A percentile compares a stretch with the other conserved stretches of the same genome.
These are phyloP conservation scores for Galerucella calmariensis DNA, from an alignment of 2,888 invertebrate species.

Conservation along the genomic window DNA sequence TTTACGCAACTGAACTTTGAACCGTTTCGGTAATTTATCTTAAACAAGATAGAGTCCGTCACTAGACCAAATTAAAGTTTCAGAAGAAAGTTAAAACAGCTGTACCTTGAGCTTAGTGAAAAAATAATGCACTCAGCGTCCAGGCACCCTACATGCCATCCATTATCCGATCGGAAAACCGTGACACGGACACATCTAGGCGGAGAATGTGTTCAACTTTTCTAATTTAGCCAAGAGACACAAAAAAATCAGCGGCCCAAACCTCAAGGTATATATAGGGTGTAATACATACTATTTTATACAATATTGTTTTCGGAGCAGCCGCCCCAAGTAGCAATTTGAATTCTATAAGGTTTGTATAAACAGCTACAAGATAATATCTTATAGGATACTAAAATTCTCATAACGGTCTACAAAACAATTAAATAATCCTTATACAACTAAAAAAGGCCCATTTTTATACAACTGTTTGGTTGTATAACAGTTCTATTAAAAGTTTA, in stretches of 20 bases:
- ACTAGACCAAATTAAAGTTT: slow-evolving; percentile 31
- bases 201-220: slow-evolving; percentile 27
- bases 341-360: too few species aligned
- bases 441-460: too few species aligned
- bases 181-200: slow-evolving; percentile 30
- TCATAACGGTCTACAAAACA: too few species aligned
- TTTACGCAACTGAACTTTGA: background rate
- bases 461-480: too few species aligned
- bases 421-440: too few species aligned
- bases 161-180: slow-evolving; percentile 38
- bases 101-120: slow-evolving; percentile 35
- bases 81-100: slow-evolving; percentile 31
- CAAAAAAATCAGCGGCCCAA: slow-evolving; percentile 23
- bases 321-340: too few species aligned
- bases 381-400: too few species aligned
- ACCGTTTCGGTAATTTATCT: slow-evolving; percentile 11
- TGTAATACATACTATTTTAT: background rate
- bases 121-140: slow-evolving; percentile 37
- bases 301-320: too few species aligned
- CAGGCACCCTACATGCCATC: slow-evolving; percentile 37
- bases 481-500: too few species aligned
- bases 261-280: background rate
- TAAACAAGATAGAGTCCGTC: slow-evolving; percentile 15
- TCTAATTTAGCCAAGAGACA: slow-evolving; percentile 35
- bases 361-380: too few species aligned